Base-by-base conservation (phyloP, 2,888 invertebrate species). In the Melanargia galathea region DNA sequence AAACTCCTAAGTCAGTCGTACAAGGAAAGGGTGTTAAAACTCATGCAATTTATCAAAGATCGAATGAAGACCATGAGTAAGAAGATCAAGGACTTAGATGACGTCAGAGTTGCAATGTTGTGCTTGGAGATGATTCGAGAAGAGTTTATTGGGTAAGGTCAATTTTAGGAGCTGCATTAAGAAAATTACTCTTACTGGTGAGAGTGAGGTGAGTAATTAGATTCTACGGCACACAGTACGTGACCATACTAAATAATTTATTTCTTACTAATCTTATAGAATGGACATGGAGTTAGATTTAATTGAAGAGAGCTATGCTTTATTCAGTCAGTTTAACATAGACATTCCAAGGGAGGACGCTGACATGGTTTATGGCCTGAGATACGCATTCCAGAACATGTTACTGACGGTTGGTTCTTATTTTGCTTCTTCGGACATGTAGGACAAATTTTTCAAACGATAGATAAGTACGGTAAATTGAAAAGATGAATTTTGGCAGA, bases 51-150 rank as follows among this genome's bases (percentile, higher is more conserved):
- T 74, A 96, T 97, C 48, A 93, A 94, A 24, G 94, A 95, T 16
- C 94, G 95, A 70, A 94, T 94, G 81, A 96, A 95, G 76, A 92
- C 94, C 26, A 87, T 96, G 73, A 80, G 85, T 10, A 94, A 95
- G 71, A 93, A 93, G 24, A 94, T 97, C 30, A 94, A 94, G 73
- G 96, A 97, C 82, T 87, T 96, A 67, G 95, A 96, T 71, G 95
- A 96, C 74, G 96, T 96, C 57, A 93, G 96, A 74, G 81, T 95
- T 26, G 96, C 96, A 1, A 97, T 97, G 97, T 86, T 93, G 73
- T 96, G 96, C 67, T 90, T 97, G 56, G 94, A 94, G 73, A 90
- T 93, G 68, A 95, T 97, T 67, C 91, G 97, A 54, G 94, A 96
- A 62, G 94, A 95, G 75, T 95, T 95, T 75, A 96, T 97, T 73